These are phyloP conservation scores for Drosophila phalerata DNA, from an alignment of 2,888 invertebrate genomes.

Conservation along the genomic window DNA sequence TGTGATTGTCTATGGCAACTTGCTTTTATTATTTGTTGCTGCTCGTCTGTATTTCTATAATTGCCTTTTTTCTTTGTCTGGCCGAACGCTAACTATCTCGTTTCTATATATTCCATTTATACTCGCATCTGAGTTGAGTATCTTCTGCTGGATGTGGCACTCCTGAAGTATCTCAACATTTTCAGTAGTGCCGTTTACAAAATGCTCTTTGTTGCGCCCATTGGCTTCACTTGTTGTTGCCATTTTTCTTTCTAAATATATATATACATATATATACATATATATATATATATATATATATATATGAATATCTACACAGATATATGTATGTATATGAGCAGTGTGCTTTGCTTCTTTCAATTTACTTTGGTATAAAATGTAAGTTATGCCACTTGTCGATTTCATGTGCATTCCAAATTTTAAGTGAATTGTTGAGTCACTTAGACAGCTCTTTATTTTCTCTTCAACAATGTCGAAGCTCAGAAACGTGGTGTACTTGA, in stretches of 20 bases:
- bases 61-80: constrained; percentile 73
- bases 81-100: constrained; percentile 58
- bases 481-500: constrained; percentile 8
- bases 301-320: not conserved
- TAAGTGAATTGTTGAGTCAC: constrained; percentile 20
- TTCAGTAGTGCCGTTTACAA: constrained; percentile 47
- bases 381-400: constrained; percentile 41
- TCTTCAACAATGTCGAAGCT: not conserved
- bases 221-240: constrained; percentile 24
- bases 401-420: constrained; percentile 29
- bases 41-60: constrained; percentile 71
- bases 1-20: constrained; percentile 71
- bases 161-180: constrained; percentile 51
- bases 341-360: constrained; percentile 4
- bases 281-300: not conserved
- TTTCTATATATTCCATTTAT: constrained; percentile 20
- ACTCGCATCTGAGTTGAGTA: constrained; percentile 18
- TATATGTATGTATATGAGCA: not conserved
- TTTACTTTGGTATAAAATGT: constrained; percentile 28
- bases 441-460: constrained; percentile 21
- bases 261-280: not conserved
- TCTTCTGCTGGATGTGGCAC: constrained; percentile 31
- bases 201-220: constrained; percentile 46
- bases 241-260: not conserved
- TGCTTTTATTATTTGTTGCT: constrained; percentile 78